Evolutionary conservation across 1,140 invertebrate genomes (phyloP).

Genomic region (Bombus cullumanus): DNA sequence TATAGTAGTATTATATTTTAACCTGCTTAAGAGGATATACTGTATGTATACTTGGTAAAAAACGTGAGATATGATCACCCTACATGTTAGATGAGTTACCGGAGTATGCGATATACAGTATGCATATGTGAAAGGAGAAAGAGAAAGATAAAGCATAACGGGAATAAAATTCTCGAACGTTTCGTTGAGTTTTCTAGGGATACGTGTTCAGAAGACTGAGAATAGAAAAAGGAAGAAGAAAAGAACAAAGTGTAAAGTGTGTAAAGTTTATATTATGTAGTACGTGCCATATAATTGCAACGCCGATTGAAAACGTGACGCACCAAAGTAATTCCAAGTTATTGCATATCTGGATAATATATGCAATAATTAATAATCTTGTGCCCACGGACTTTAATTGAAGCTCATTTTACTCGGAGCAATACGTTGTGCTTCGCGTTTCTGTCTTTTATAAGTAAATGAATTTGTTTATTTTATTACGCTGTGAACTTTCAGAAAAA

Average conservation of each 20-base stretch:
- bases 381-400: too few relatives aligned
- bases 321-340: conserved; percentile 11
- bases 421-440: not conserved
- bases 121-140: not conserved
- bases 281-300: conserved; percentile 51
- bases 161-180: conserved; percentile 15
- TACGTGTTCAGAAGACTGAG: conserved; percentile 55
- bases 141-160: not conserved
- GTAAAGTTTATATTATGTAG: conserved; percentile 27
- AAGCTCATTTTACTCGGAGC: not conserved
- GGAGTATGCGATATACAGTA: not conserved
- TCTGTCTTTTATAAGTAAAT: not conserved
- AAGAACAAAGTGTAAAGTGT: conserved; percentile 25
- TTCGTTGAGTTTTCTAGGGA: conserved; percentile 16
- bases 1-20: not conserved
- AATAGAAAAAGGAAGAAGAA: not conserved
- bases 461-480: not conserved
- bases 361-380: not conserved
- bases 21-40: too few relatives aligned
- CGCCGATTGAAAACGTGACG: not conserved
- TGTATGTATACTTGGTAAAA: not conserved
- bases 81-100: conserved; percentile 44
- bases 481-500: not conserved
- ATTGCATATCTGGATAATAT: conserved; percentile 8
- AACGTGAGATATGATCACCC: conserved; percentile 30